Evolutionary conservation across 92 coral and sea anemone species (phyloP), one percentile per base, ranked within the genome.

Genomic region (Pocillopora meandrina): DNA sequence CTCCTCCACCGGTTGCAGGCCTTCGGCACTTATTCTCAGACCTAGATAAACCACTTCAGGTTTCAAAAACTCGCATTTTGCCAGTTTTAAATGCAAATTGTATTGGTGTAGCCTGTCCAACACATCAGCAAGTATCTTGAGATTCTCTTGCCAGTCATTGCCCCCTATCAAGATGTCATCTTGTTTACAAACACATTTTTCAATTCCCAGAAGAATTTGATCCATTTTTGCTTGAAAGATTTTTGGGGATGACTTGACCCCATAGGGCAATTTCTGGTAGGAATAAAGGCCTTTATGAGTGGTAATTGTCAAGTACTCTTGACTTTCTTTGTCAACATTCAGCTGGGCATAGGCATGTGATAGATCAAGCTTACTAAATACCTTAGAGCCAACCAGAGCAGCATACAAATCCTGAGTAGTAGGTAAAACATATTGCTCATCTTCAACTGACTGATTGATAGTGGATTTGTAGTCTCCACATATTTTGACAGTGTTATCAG

Each of bases 1-100:
- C 71, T 86, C 92, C 23, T 92, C 77, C 57, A 89, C 91, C 31
- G 91, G 92, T 10, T 89, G 95, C 83, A 89, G 67, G 42, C 95
- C 90, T 26, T 61, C 84, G 17, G 86, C 89, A 76, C 19, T 89
- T 84, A 92, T 86, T 76, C 70, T 78, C 60, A 86, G 75, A 7
- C 93, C 92, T 84, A 92, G 74, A 34, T 78, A 89, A 19, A 89
- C 88, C 61, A 92, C 92, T 68, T 89, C 92, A 23, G 88, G 60
- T 26, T 86, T 84, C 91, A 87, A 23, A 76, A 61, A 76, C 34
- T 88, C 87, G n/a, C n/a, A n/a, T n/a, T n/a, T n/a, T n/a, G n/a
- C n/a, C n/a, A n/a, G n/a, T n/a, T n/a, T n/a, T n/a, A n/a, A n/a
- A n/a, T n/a, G n/a, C n/a, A n/a, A n/a, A n/a, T n/a, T n/a, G n/a